phyloP scores from a whole-genome alignment of 2,113 vertebrate genomes.

The Sardina pilchardus region DNA sequence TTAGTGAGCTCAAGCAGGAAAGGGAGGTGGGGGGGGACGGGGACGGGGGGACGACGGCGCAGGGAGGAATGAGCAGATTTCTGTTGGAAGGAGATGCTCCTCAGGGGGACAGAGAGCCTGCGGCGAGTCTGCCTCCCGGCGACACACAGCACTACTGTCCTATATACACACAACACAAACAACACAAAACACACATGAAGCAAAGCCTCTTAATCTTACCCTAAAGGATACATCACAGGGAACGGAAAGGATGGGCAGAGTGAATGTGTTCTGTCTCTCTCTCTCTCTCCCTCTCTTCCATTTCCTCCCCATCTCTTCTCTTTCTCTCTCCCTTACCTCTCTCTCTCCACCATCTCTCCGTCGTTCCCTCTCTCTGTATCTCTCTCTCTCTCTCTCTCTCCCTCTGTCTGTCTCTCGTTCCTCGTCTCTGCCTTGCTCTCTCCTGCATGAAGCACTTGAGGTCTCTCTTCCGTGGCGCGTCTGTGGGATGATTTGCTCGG shows the following conservation, averaged over 20 bases:
- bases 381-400: background rate
- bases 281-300: background rate
- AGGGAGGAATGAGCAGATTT: background rate
- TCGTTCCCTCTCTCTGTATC: background rate
- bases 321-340: background rate
- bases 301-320: too few relatives aligned
- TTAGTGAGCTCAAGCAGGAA: background rate
- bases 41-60: background rate
- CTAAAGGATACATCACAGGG: conserved; percentile 34
- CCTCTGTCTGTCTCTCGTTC: background rate
- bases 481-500: background rate
- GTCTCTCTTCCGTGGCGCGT: background rate
- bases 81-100: conserved; percentile 14
- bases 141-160: conserved; percentile 42
- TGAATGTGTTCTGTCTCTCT: background rate
- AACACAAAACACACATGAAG: conserved; percentile 38
- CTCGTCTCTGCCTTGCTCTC: background rate
- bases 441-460: background rate
- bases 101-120: conserved; percentile 32
- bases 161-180: conserved; percentile 38
- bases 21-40: background rate
- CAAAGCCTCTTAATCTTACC: conserved; percentile 48
- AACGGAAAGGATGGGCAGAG: background rate
- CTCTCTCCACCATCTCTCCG: too few relatives aligned
- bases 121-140: conserved; percentile 53